Evolutionary conservation across 2,113 vertebrate genomes (phyloP).

Genomic region (Megaleporinus macrocephalus): DNA sequence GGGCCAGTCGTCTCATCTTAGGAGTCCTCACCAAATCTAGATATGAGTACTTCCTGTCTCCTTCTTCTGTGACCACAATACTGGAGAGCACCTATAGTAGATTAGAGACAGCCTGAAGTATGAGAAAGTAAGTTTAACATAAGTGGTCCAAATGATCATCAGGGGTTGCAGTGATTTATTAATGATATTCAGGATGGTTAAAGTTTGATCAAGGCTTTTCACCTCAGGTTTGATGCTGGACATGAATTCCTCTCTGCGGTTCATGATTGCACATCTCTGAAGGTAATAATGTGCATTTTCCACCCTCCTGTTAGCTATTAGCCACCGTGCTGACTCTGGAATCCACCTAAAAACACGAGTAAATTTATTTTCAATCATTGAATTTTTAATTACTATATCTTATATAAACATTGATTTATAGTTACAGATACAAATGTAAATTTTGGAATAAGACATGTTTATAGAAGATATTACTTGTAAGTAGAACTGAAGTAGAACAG

Average conservation of each 20-base stretch:
- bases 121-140: not conserved
- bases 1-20: constrained; percentile 74
- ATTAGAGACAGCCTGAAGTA: not conserved
- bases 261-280: constrained; percentile 83
- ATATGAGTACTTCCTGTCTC: constrained; percentile 68
- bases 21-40: constrained; percentile 75
- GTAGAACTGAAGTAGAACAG: no score
- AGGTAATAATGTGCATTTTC: constrained; percentile 82
- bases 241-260: constrained; percentile 61
- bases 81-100: constrained; percentile 67
- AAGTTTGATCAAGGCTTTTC: not conserved
- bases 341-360: constrained; percentile 80
- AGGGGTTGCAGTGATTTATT: not conserved
- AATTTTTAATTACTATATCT: not conserved
- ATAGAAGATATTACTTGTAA: not conserved
- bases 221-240: constrained; percentile 78
- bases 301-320: constrained; percentile 84
- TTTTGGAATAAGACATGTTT: no score
- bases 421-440: no score
- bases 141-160: no score
- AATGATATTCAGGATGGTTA: not conserved
- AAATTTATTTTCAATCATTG: not conserved
- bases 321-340: constrained; percentile 91
- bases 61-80: constrained; percentile 54
- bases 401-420: no score